A percentile compares a stretch with the other conserved stretches of the same genome.
Evolutionary conservation across 2,888 invertebrate genomes (phyloP).

Genomic region (Blastobasis lacticolella): DNA sequence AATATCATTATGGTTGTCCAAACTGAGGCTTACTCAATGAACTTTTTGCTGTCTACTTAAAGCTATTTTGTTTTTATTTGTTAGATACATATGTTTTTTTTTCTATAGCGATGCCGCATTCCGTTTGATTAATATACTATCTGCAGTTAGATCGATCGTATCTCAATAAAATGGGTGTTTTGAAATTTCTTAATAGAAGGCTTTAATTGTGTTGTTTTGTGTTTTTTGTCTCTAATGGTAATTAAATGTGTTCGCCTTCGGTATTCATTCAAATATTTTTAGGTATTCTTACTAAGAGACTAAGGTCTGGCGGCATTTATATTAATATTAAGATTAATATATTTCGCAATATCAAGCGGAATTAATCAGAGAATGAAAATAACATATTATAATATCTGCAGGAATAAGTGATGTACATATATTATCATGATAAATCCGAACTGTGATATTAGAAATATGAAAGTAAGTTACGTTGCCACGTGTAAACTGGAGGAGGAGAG

Average conservation of each 20-base stretch:
- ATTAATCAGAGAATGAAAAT: too few species aligned
- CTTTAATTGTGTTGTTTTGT: slow-evolving; percentile 37
- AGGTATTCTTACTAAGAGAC: too few species aligned
- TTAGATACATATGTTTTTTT: slow-evolving; percentile 55
- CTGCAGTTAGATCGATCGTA: slow-evolving; percentile 43
- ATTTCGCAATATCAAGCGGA: too few species aligned
- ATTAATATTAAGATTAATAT: too few species aligned
- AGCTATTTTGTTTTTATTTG: slow-evolving; percentile 67
- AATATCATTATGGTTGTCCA: slow-evolving; percentile 23
- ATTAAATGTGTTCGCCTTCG: slow-evolving; percentile 39
- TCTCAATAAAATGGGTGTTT: slow-evolving; percentile 61
- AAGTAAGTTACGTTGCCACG: too few species aligned
- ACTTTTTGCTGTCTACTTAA: slow-evolving; percentile 60
- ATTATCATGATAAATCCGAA: too few species aligned
- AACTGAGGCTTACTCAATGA: slow-evolving; percentile 54
- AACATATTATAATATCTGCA: too few species aligned
- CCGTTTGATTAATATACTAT: slow-evolving; percentile 55
- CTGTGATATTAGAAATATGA: too few species aligned
- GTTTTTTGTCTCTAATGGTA: slow-evolving; percentile 30
- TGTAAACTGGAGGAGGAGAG: too few species aligned
- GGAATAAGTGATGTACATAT: too few species aligned
- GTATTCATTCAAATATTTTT: too few species aligned
- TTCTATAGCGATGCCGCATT: slow-evolving; percentile 48
- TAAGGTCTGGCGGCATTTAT: too few species aligned
- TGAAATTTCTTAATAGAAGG: slow-evolving; percentile 57